Evolutionary conservation across 2,797 vertebrate species (phyloP).

Genomic region (Linurgus olivaceus): DNA sequence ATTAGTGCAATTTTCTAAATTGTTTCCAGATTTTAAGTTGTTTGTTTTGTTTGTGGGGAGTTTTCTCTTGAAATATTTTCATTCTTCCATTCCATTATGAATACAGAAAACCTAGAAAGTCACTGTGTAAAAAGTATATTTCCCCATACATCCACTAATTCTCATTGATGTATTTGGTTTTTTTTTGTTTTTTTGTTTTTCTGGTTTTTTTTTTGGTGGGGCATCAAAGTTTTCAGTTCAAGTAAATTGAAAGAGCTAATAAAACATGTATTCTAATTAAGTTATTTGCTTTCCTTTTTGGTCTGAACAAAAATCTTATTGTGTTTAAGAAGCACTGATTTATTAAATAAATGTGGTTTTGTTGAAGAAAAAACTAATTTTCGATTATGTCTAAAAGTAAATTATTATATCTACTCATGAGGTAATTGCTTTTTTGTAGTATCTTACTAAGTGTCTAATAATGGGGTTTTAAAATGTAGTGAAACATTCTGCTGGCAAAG

Average conservation of each 20-base stretch:
- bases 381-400: not conserved
- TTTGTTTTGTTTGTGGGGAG: not conserved
- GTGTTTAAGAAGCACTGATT: not conserved
- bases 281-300: not conserved
- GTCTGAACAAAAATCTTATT: not conserved
- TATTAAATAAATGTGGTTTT: not conserved
- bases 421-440: not conserved
- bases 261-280: not conserved
- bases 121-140: not conserved
- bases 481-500: not conserved
- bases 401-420: not conserved
- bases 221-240: not conserved
- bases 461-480: not conserved
- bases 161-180: accelerated
- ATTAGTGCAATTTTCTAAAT: not conserved
- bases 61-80: not conserved
- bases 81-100: not conserved
- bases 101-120: not conserved
- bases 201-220: not conserved
- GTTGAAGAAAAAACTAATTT: not conserved
- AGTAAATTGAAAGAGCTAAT: not conserved
- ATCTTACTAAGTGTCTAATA: not conserved
- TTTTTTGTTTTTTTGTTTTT: no score
- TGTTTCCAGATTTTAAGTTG: not conserved
- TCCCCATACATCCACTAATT: not conserved